Base-by-base conservation (phyloP, 2,113 vertebrate genomes). In the Sander lucioperca region DNA sequence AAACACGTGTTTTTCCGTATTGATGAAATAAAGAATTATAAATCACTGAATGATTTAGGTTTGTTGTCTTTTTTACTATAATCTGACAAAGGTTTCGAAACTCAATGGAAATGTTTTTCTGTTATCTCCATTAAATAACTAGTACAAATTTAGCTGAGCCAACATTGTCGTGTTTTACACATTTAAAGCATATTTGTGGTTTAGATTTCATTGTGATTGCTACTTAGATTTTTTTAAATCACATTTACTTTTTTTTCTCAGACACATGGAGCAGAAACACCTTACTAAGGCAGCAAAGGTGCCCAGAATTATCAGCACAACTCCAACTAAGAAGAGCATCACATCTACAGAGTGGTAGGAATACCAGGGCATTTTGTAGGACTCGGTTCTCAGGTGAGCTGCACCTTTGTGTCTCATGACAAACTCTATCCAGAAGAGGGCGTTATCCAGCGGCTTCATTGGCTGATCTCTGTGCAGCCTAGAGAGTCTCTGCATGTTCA, bases 391-490 rank as follows among this genome's bases (percentile, higher is more conserved):
- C 71, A 94, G 88, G 74, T 95, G 90, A 79, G 90, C 88, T 27
- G 92, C 94, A 21, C 94, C 94, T 90, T 89, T 92, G 84, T 94
- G 92, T 77, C 92, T 91, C 79, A 93, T 93, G n/a, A 93, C 91
- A 82, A 90, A 95, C 87, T 95, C 94, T 16, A 93, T 93, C 94
- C 94, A 94, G 90, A 91, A 95, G 79, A 92, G 11, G 51, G 93
- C 91, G 5, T 0, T 67, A 19, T 95, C 88, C 56, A 94, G 36
- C 0, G 92, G 82, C 25, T 1, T 81, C 54, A 94, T 51, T 2
- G 93, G 93, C 0, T 84, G 79, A 80, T 94, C 94, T 75, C 85
- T 88, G 89, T 95, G 94, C 70, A 95, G 85, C 15, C 62, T 80
- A 64, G 95, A 95, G 71, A 95, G 93, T 39, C 79, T 91, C 82